Conservation (phyloP, 2,888 invertebrate genomes). For the Pteria penguin region DNA sequence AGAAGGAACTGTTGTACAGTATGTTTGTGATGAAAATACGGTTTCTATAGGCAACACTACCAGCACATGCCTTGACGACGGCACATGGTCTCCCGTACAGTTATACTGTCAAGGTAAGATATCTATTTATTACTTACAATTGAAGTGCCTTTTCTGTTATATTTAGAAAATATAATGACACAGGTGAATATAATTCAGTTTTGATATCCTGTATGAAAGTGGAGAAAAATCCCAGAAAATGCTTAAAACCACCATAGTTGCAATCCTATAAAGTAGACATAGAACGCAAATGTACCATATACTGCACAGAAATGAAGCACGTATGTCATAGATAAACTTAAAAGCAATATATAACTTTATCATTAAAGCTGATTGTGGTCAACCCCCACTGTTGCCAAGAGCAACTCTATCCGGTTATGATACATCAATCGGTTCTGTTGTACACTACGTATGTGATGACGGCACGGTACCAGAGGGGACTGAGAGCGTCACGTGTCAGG, state of each 20-base stretch:
- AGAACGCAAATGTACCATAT: too few relatives aligned
- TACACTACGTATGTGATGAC: conserved; percentile 7
- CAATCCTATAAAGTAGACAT: too few relatives aligned
- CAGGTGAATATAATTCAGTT: too few relatives aligned
- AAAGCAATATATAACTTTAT: too few relatives aligned
- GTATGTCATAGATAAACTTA: too few relatives aligned
- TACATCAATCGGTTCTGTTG: not conserved
- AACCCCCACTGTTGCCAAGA: conserved; percentile 1
- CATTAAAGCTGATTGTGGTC: conserved; percentile 10
- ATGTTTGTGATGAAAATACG: not conserved
- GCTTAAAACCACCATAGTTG: too few relatives aligned
- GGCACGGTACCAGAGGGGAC: conserved; percentile 1
- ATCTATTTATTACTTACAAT: too few relatives aligned
- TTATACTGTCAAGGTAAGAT: not conserved
- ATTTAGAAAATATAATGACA: too few relatives aligned
- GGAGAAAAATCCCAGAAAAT: too few relatives aligned
- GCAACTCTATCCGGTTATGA: not conserved
- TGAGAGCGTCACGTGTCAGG: not conserved
- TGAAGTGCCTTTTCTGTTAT: too few relatives aligned
- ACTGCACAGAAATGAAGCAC: too few relatives aligned
- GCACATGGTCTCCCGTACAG: not conserved
- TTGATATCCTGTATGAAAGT: too few relatives aligned
- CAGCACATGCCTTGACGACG: not conserved
- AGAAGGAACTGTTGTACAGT: not conserved
- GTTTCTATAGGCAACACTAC: not conserved